phyloP scores from a whole-genome alignment of 2,113 vertebrate species.

The Macrotus californicus region DNA sequence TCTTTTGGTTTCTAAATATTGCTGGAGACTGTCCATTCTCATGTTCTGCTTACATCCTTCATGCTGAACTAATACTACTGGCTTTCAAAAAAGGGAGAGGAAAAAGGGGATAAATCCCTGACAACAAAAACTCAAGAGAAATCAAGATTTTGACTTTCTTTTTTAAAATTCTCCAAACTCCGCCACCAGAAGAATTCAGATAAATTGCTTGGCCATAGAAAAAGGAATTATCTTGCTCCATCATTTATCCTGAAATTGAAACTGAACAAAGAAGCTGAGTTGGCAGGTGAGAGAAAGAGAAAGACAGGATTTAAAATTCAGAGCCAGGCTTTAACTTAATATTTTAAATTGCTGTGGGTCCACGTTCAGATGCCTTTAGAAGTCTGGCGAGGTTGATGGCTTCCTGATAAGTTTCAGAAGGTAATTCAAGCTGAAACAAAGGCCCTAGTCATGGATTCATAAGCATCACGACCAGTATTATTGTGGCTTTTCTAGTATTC shows the following conservation, averaged over 20 bases:
- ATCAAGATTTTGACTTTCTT: background rate
- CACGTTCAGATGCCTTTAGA: background rate
- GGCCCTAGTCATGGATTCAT: background rate
- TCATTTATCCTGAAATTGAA: constrained; percentile 8
- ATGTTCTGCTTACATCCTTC: background rate
- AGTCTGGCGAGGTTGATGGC: background rate
- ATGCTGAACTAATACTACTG: background rate
- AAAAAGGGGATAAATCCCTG: background rate
- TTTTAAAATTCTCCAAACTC: background rate
- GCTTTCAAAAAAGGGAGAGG: background rate
- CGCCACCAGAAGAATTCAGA: background rate
- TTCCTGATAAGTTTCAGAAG: constrained; percentile 42
- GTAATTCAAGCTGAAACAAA: constrained; percentile 53
- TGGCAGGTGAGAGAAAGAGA: background rate
- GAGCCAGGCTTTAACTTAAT: background rate
- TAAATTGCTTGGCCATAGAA: background rate
- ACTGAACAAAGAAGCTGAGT: background rate
- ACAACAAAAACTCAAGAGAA: background rate
- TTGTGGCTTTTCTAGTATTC: background rate
- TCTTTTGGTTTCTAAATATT: background rate
- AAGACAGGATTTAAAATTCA: background rate
- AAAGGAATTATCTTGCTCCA: background rate
- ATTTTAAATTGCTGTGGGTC: background rate
- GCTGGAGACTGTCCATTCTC: background rate
- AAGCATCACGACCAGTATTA: background rate